A percentile compares a stretch with the other conserved stretches of the same genome.
phyloP scores from a whole-genome alignment of 2,113 vertebrate species.

The Sceloporus tristichus region DNA sequence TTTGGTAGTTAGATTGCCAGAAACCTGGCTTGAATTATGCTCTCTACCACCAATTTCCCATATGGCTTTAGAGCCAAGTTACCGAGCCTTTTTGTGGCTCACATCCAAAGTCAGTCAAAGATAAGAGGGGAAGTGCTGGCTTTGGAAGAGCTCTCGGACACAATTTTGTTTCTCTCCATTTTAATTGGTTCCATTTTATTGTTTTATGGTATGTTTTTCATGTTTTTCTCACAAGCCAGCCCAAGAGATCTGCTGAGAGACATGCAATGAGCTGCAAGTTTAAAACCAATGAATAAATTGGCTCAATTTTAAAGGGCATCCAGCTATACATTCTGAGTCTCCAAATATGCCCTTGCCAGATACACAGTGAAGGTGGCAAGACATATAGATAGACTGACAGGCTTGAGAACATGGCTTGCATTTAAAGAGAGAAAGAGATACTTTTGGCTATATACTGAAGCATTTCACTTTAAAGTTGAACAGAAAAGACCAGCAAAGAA shows the following conservation, averaged over 20 bases:
- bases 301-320: neutral
- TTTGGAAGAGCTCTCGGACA: neutral
- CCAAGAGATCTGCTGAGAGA: neutral
- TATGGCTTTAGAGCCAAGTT: neutral
- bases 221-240: neutral
- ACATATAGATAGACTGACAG: too few species aligned
- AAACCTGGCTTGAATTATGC: slow-evolving; percentile 15
- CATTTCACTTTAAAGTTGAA: neutral
- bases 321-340: too few species aligned
- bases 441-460: neutral
- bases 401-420: neutral
- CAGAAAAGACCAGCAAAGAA: neutral
- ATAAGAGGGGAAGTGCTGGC: neutral
- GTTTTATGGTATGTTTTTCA: neutral
- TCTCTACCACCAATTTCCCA: neutral
- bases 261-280: neutral
- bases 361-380: neutral
- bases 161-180: neutral
- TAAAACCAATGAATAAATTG: neutral
- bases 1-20: slow-evolving; percentile 1
- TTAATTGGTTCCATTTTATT: neutral
- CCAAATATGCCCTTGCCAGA: neutral
- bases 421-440: neutral
- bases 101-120: slow-evolving; percentile 7
- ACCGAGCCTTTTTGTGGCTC: neutral